Evolutionary conservation across 2,888 invertebrate genomes (phyloP).

Genomic region (Invenusta paracnida): DNA sequence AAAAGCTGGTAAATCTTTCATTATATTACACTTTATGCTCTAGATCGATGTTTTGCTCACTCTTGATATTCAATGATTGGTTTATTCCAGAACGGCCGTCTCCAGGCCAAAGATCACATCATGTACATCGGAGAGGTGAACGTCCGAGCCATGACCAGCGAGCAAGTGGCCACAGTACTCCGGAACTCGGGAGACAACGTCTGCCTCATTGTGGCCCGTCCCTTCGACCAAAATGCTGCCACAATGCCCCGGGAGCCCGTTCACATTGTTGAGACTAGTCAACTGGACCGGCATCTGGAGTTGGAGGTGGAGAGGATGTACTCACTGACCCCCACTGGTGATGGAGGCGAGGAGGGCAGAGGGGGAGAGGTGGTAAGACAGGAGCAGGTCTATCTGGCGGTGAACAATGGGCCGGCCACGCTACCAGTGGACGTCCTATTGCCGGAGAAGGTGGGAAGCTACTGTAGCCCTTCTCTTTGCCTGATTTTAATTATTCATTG

Average conservation of each 20-base stretch:
- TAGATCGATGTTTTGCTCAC: too few relatives aligned
- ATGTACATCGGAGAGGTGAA: constrained; percentile 81
- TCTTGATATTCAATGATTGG: too few relatives aligned
- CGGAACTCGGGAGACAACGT: constrained; percentile 91
- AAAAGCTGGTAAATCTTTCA: too few relatives aligned
- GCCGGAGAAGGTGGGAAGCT: too few relatives aligned
- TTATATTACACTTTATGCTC: too few relatives aligned
- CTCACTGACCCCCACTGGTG: not conserved
- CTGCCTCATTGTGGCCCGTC: constrained; percentile 82
- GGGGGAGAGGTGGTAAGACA: not conserved
- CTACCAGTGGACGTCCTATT: not conserved
- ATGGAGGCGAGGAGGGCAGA: not conserved
- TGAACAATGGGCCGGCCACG: not conserved
- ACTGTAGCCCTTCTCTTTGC: too few relatives aligned
- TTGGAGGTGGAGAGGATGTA: constrained; percentile 8
- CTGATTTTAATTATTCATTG: too few relatives aligned
- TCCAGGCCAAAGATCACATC: constrained; percentile 95
- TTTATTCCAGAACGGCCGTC: constrained; percentile 82
- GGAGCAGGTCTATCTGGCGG: not conserved
- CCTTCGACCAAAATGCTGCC: constrained; percentile 47
- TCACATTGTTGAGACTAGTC: not conserved
- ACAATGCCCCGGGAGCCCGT: not conserved
- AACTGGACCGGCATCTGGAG: not conserved
- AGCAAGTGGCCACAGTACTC: constrained; percentile 84
- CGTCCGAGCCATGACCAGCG: constrained; percentile 88